Percentiles rank a stretch among this genome's conserved stretches.
These are phyloP conservation scores for Triplophysa bombifrons DNA, from an alignment of 2,797 vertebrate species.

Conservation along the genomic window DNA sequence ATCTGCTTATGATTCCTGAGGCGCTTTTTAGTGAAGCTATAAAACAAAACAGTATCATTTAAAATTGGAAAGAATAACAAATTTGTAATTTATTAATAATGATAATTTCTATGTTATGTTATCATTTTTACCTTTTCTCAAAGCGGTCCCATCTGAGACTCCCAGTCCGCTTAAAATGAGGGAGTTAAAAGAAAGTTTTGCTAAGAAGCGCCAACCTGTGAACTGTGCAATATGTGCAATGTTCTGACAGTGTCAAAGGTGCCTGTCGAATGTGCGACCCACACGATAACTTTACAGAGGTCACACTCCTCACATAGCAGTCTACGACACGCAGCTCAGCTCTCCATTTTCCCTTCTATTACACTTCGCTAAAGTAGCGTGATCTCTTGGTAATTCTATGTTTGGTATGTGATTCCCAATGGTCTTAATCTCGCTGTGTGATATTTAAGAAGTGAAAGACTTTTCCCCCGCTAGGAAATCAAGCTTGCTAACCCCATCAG, in stretches of 20 bases:
- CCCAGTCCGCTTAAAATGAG: constrained; percentile 39
- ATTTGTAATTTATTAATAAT: no score
- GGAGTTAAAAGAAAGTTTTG: constrained; percentile 28
- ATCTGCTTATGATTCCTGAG: no score
- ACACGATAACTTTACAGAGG: constrained; percentile 7
- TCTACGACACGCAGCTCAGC: neutral
- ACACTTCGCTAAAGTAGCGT: neutral
- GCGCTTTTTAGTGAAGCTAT: no score
- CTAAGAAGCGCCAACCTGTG: neutral
- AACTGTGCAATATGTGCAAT: constrained; percentile 3
- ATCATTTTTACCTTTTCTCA: neutral
- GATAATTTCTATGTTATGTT: no score
- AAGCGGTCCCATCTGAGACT: constrained; percentile 33
- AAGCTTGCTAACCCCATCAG: constrained; percentile 4
- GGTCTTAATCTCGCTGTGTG: neutral
- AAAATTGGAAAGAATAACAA: no score
- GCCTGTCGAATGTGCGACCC: constrained; percentile 3
- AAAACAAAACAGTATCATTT: no score
- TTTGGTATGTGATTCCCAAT: constrained; percentile 20
- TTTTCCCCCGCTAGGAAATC: constrained; percentile 24
- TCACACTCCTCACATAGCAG: neutral
- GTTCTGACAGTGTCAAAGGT: neutral
- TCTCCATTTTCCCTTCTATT: constrained; percentile 19
- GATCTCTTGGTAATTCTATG: constrained; percentile 12
- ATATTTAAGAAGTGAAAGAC: constrained; percentile 21